Evolutionary conservation across 92 coral and sea anemone species (phyloP).

Genomic region (Porites rus): DNA sequence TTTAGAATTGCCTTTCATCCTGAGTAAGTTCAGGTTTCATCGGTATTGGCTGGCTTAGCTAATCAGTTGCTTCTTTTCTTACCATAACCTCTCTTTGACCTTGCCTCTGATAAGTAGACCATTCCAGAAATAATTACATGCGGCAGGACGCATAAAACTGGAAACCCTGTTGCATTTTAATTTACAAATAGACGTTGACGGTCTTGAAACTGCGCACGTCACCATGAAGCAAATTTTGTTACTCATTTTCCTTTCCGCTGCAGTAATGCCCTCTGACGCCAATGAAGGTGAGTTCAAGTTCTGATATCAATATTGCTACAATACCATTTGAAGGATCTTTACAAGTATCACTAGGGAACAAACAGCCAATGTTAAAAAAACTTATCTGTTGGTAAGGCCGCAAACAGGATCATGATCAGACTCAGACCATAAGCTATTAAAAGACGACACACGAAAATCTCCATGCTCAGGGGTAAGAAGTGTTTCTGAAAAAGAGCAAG

Average conservation of each 20-base stretch:
- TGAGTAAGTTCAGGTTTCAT: background rate
- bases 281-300: background rate
- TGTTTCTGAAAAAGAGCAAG: too few species aligned
- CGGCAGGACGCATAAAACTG: background rate
- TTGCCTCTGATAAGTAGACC: background rate
- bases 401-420: too few species aligned
- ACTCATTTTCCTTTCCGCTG: background rate
- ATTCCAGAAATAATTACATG: background rate
- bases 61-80: background rate
- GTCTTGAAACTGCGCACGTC: background rate
- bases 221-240: background rate
- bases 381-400: background rate
- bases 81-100: background rate
- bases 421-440: too few species aligned
- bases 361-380: background rate
- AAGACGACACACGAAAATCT: too few species aligned
- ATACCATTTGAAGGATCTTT: background rate
- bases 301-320: background rate
- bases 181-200: background rate
- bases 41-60: slow-evolving; percentile 5
- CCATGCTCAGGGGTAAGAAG: too few species aligned
- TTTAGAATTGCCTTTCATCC: background rate
- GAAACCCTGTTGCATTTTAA: background rate
- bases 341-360: background rate
- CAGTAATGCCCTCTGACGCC: background rate